Evolutionary conservation across 35 echinoderm and acorn worm genomes (phyloP), one percentile per base, ranked within the genome.

Genomic region (Anneissia japonica): DNA sequence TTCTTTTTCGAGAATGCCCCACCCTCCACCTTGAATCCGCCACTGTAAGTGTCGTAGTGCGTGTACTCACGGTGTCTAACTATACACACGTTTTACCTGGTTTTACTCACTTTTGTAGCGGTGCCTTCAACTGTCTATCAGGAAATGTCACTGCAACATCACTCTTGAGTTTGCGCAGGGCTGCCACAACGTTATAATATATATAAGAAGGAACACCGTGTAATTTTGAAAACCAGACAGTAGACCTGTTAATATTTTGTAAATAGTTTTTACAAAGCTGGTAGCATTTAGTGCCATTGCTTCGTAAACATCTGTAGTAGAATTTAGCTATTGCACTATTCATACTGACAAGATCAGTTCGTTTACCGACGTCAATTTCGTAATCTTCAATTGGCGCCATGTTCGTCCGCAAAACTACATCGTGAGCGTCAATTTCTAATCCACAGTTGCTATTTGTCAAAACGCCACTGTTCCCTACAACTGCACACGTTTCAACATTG

Each of bases 401-500:
- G 39, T 93, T 89, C 10, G 82, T 73, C 39, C 91, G 82, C 9
- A 93, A 79, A 37, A 93, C 87, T 45, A 93, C 85, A 74, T 89
- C 87, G 39, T 72, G 40, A 14, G 46, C 84, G 33, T 93, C 91
- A 16, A 93, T 93, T 29, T 80, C 75, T 10, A 35, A 26, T 5
- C 91, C 91, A 77, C 91, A 93, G 5, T 73, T 31, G n/a, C 91
- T 93, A 16, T 86, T 30, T 28, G 81, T 28, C 3, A 93, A 56
- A n/a, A 93, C 86, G 26, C 91, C 91, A n/a, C 82, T 74, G 77
- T 88, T 93, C 12, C 91, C 91, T 4, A 93, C 83, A 14, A 93
- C 4, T 16, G 87, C 91, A 79, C 91, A 93, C 29, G 56, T 89
- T 9, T 9, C 28, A 33, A 83, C 35, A n/a, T 82, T 82, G 7